Base-by-base conservation (phyloP, 2,797 vertebrate species). In the Tachyglossus aculeatus region DNA sequence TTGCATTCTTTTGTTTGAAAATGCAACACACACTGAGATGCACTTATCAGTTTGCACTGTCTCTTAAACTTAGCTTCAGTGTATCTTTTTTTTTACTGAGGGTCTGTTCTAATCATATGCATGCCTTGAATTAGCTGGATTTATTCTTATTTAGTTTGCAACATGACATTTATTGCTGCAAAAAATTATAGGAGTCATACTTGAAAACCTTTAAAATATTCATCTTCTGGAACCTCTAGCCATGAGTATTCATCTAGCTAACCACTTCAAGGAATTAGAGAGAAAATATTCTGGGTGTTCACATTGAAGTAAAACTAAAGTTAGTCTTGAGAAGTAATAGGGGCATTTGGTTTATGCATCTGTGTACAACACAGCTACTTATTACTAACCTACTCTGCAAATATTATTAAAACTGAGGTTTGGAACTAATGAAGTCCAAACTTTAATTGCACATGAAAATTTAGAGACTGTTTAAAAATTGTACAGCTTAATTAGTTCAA, bases 1-100 rank as follows among this genome's bases (percentile, higher is more conserved):
- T 83, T 48, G 78, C 74, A 84, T 24, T 31, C 2, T 18, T 53
- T 58, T 56, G 19, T 5, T 70, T 60, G 58, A 67, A 39, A 32
- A 72, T 24, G 14, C 41, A 27, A 36, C 16, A 45, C 40, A 43
- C 77, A 18, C n/a, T 25, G 38, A 69, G 12, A 74, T 74, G 74
- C 53, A 25, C 29, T 71, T 15, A 13, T 1, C 36, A 65, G 25
- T 9, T 81, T 4, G 38, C 18, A 60, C 71, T 74, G 78, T 70
- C n/a, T 32, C 31, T 74, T 5, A 36, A 75, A 33, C 19, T 33
- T 19, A 70, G 3, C 5, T 54, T 53, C 38, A 70, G 41, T 59
- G 48, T 21, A 41, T 82, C 64, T 76, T 63, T 29, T 8, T 47
- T 62, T 74, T 66, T 24, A 40, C 13, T 43, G 14, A 67, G 6